Evolutionary conservation across 1,140 invertebrate genomes (phyloP), one percentile per base, ranked within the genome.

Genomic region (Drosophila kurseongensis): DNA sequence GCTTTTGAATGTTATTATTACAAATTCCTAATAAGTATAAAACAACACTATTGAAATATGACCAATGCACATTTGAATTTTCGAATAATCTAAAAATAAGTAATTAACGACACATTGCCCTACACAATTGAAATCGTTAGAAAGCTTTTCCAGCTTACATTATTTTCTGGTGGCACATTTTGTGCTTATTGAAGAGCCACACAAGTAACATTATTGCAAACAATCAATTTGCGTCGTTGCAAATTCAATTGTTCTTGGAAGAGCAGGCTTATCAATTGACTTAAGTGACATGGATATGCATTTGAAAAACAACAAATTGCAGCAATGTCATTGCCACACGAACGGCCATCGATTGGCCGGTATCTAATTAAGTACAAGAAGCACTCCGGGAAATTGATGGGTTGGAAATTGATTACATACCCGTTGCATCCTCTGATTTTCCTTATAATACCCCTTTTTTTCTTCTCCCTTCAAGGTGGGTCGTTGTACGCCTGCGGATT

Each of bases 401-500:
- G 27, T 40, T 72, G 66, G 51, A 71, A 71, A 58, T 71, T 58
- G 56, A 58, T 58, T 41, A 42, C 44, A 29, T 48, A 29, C 16
- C 16, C 32, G 5, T n/a, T 45, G 13, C 41, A 36, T 27, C 32
- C 51, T 32, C 51, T 57, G 51, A 71, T 71, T 57, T 40, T 36
- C 32, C 8, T 45, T 45, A 5, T 8, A 10, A 35, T 35, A 35
- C 50, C 32, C 8, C n/a, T 40, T 44, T 57, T 13, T 32, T 91
- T 27, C 14, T 36, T 42, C n/a, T 36, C 50, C 32, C 10, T 36
- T 92, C n/a, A 92, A 97, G 97, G 98, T 90, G 94, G 95, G 52
- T 97, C 97, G 5, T 93, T 99, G 18, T 99, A 97, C 95, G 95
- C 96, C 23, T 94, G 98, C 59, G 97, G 97, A 6, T 93, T 95